Evolutionary conservation across 1,140 invertebrate genomes (phyloP), one percentile per base, ranked within the genome.

Genomic region (Brachionus plicatilis): DNA sequence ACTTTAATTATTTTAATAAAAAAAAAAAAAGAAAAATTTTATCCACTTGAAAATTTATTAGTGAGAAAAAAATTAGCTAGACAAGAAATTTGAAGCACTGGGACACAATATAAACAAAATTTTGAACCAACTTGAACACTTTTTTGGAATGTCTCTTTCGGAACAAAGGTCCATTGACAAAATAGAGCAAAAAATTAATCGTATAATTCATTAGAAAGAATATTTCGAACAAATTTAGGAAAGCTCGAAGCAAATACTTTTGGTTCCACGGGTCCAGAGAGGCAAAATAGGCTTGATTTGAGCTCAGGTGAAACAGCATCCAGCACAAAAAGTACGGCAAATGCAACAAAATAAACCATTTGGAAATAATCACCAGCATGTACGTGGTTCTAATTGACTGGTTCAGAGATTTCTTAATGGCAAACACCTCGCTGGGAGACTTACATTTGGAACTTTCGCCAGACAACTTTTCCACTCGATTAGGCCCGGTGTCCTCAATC

Each of bases 261-360:
- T 76, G 41, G n/a, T 50, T 50, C 20, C 43, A 37, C 8, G 41
- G 24, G 47, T 76, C 45, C 3, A 76, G 11, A 14, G 17, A 20
- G 17, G n/a, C 27, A 50, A 76, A 76, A 27, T 50, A 50, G 47
- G n/a, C 4, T 27, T 76, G 20, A 50, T 27, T 76, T 50, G 41
- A 1, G 43, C 43, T 76, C 11, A 76, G 43, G 14, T 50, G 45
- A 50, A 76, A 76, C 27, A 76, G 8, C 20, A 76, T 24, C 72
- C 72, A 76, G 43, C 43, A 27, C 24, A 76, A 27, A 50, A 76
- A 76, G 47, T 76, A 76, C 1, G 72, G 72, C 33, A 76, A 50
- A 76, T 76, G 72, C n/a, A 76, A 29, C 72, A 76, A 50, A 14
- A 76, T 76, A 33, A 76, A 76, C 72, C 72, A 76, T 76, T 76